phyloP scores from a whole-genome alignment of 2,113 vertebrate species.

The Lagopus muta region DNA sequence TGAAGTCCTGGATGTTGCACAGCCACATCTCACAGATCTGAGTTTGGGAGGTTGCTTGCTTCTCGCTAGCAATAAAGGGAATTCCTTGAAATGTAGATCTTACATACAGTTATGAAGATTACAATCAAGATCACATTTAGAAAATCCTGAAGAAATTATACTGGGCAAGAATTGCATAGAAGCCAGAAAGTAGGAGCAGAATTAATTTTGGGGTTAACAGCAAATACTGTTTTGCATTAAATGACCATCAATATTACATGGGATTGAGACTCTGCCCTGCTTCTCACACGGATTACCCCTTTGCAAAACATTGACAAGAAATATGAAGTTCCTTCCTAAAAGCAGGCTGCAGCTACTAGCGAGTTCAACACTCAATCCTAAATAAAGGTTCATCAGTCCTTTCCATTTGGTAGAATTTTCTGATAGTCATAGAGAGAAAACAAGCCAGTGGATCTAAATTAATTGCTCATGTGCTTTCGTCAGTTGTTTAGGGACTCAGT shows the following conservation, averaged over 20 bases:
- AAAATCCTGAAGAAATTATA: background rate
- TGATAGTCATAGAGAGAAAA: background rate
- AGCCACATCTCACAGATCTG: background rate
- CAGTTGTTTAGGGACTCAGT: background rate
- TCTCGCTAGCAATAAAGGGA: background rate
- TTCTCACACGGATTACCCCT: background rate
- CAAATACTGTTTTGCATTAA: background rate
- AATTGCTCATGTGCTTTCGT: background rate
- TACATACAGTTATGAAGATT: background rate
- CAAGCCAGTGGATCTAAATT: background rate
- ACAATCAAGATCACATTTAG: background rate
- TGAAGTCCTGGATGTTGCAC: background rate
- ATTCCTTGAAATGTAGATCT: background rate
- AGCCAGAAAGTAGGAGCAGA: background rate
- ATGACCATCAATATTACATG: background rate
- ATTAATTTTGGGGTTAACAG: background rate
- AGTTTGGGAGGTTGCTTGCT: background rate
- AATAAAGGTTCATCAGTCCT: background rate
- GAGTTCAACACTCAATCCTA: background rate
- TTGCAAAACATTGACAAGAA: background rate
- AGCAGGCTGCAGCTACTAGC: background rate
- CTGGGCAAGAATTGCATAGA: background rate
- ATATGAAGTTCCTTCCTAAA: background rate
- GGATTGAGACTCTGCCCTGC: background rate
- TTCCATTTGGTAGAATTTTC: background rate